Evolutionary conservation across 2,888 invertebrate genomes (phyloP).

Genomic region (Neoascia interrupta): DNA sequence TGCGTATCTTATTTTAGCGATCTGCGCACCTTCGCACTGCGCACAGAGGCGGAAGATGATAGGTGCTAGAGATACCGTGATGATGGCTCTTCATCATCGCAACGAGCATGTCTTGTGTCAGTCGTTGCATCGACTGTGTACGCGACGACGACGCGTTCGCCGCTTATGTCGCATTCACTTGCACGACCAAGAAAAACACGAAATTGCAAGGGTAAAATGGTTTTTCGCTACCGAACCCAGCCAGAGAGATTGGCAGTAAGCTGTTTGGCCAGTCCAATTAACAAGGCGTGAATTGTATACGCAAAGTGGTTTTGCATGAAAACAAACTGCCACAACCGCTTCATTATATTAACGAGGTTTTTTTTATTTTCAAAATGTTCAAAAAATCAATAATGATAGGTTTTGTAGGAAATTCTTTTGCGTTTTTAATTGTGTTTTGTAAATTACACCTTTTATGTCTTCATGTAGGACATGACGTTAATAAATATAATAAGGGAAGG

Average conservation of each 20-base stretch:
- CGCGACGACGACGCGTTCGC: slow-evolving; percentile 5
- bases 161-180: slow-evolving; percentile 4
- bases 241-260: slow-evolving; percentile 56
- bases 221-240: slow-evolving; percentile 60
- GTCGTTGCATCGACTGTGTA: not conserved
- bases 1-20: slow-evolving; percentile 49
- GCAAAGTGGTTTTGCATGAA: slow-evolving; percentile 45
- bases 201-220: slow-evolving; percentile 44
- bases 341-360: too few species aligned
- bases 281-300: slow-evolving; percentile 63
- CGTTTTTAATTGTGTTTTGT: too few species aligned
- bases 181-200: not conserved
- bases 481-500: too few species aligned
- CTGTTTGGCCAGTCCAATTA: slow-evolving; percentile 63
- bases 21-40: slow-evolving; percentile 38
- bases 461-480: too few species aligned
- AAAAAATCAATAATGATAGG: too few species aligned
- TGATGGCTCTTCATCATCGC: slow-evolving; percentile 60
- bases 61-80: slow-evolving; percentile 47
- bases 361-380: too few species aligned
- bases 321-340: too few species aligned
- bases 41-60: slow-evolving; percentile 60
- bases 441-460: too few species aligned
- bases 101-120: not conserved
- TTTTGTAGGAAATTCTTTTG: too few species aligned